Conservation (phyloP, 2,888 invertebrate genomes). For the Ephialtes manifestator region DNA sequence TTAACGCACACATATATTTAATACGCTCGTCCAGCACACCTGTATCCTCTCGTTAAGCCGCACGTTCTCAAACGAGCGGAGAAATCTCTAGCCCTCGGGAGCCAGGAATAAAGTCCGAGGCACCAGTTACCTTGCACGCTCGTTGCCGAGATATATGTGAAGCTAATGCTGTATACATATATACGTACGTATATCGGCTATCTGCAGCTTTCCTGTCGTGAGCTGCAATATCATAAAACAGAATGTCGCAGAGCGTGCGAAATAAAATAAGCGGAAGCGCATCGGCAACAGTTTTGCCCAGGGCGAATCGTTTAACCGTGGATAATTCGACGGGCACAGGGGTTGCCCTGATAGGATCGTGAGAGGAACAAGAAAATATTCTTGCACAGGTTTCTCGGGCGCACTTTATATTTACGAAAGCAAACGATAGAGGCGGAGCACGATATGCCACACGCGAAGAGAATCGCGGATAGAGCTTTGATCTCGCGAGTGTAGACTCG, state of each 20-base stretch:
- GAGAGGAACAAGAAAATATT: conserved; percentile 39
- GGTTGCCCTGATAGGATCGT: conserved; percentile 35
- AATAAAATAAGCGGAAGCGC: conserved; percentile 26
- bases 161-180: not conserved
- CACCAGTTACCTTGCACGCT: conserved; percentile 35
- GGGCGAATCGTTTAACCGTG: conserved; percentile 45
- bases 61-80: conserved; percentile 44
- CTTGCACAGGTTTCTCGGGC: not conserved
- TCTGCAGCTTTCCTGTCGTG: conserved; percentile 15
- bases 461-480: conserved; percentile 55
- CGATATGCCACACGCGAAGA: conserved; percentile 22
- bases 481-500: conserved; percentile 48
- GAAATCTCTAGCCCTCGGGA: conserved; percentile 36
- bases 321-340: conserved; percentile 46
- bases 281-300: conserved; percentile 35
- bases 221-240: conserved; percentile 19
- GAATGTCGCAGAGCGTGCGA: conserved; percentile 10
- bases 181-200: conserved; percentile 12
- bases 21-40: conserved; percentile 58
- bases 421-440: conserved; percentile 28
- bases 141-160: conserved; percentile 28
- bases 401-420: conserved; percentile 7
- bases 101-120: conserved; percentile 30
- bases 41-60: conserved; percentile 58
- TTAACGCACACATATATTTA: conserved; percentile 42